phyloP scores from a whole-genome alignment of 2,797 vertebrate genomes.

The Pangasius larnaudii region DNA sequence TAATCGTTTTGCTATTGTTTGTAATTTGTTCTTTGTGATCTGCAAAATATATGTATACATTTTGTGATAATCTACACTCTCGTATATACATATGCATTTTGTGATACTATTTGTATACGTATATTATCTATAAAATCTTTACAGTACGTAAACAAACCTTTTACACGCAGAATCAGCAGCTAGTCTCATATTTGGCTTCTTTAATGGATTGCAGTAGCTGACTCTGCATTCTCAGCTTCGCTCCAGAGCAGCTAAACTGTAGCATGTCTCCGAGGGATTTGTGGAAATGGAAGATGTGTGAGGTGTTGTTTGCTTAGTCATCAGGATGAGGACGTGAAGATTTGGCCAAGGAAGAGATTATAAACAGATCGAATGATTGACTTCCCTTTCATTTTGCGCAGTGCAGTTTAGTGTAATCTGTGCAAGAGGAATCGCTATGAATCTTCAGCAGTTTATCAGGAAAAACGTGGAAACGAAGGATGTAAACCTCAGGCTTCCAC shows the following conservation, averaged over 20 bases:
- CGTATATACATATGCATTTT: too few species aligned
- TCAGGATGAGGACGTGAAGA: slow-evolving; percentile 24
- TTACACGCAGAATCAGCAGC: background rate
- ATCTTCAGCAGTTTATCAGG: background rate
- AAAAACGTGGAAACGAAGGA: too few species aligned
- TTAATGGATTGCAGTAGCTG: slow-evolving; percentile 6
- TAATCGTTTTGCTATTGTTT: background rate
- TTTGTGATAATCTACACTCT: too few species aligned
- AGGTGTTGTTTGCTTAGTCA: slow-evolving; percentile 28
- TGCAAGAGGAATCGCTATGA: background rate
- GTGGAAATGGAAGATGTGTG: background rate
- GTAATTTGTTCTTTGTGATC: background rate
- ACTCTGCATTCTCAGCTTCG: background rate
- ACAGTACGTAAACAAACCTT: background rate
- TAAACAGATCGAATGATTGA: background rate
- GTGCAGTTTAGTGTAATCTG: slow-evolving; percentile 5
- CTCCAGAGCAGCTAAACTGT: background rate
- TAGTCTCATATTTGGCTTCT: background rate
- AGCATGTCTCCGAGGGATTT: slow-evolving; percentile 7
- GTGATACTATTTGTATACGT: too few species aligned
- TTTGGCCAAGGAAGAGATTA: slow-evolving; percentile 22
- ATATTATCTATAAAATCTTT: background rate
- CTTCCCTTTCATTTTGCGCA: background rate
- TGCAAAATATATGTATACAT: too few species aligned
- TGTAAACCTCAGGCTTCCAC: background rate